Percentiles rank a stretch among this genome's conserved stretches.
Conservation (phyloP, 2,888 invertebrate genomes). For the Lasioglossum malachurum region DNA sequence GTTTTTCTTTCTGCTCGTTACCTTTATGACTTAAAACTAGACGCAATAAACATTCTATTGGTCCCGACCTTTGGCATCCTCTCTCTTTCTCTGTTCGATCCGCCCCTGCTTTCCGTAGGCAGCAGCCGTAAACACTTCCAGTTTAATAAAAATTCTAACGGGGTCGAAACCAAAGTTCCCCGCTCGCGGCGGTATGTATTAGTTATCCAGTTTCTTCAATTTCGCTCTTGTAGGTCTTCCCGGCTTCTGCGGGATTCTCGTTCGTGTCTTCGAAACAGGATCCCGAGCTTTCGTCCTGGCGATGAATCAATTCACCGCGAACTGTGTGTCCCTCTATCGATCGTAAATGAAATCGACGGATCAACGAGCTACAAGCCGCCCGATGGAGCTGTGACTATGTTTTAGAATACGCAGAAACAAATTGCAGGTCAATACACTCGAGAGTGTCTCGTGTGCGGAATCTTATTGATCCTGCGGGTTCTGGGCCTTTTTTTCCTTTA, state of each 20-base stretch:
- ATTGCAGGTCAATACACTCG: background rate
- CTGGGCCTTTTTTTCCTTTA: too few species aligned
- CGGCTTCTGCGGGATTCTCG: background rate
- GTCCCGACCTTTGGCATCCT: background rate
- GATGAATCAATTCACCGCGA: background rate
- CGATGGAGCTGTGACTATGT: background rate
- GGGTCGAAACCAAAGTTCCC: constrained; percentile 37
- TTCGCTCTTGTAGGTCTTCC: background rate
- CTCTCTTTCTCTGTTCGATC: background rate
- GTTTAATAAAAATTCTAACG: constrained; percentile 51
- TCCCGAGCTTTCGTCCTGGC: background rate
- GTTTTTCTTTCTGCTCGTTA: constrained; percentile 31
- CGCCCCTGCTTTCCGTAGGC: background rate
- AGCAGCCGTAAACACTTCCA: constrained; percentile 37
- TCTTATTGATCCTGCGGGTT: too few species aligned
- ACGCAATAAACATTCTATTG: constrained; percentile 61
- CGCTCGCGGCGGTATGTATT: constrained; percentile 36
- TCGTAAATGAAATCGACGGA: background rate
- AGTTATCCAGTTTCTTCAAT: constrained; percentile 35
- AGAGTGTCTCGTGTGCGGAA: background rate
- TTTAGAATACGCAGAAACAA: background rate
- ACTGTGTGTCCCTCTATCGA: background rate
- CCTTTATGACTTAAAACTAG: constrained; percentile 54
- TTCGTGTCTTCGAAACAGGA: background rate
- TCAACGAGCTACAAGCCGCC: background rate